A percentile compares a stretch with the other conserved stretches of the same genome.
These are phyloP conservation scores for Sicus ferrugineus DNA, from an alignment of 2,888 invertebrate genomes.

Conservation along the genomic window DNA sequence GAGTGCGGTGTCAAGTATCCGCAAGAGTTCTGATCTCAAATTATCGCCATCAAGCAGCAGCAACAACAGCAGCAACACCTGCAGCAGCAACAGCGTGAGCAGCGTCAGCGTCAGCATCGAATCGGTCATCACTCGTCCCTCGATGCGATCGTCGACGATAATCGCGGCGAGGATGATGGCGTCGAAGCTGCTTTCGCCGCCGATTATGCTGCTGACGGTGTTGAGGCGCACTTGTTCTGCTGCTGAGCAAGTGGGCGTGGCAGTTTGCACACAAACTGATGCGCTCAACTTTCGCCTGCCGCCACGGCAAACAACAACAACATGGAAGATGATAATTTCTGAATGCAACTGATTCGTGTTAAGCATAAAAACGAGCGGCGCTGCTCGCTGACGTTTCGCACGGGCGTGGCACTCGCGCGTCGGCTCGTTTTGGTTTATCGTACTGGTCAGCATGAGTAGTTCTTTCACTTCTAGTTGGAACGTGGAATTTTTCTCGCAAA, in stretches of 20 bases:
- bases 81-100: conserved; percentile 45
- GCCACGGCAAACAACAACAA: conserved; percentile 51
- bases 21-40: conserved; percentile 66
- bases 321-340: conserved; percentile 56
- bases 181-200: conserved; percentile 33
- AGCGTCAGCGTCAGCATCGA: conserved; percentile 37
- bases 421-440: conserved; percentile 59
- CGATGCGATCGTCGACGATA: background rate
- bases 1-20: conserved; percentile 67
- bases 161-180: conserved; percentile 33
- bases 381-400: background rate
- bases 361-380: conserved; percentile 56
- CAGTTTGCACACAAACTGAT: conserved; percentile 12
- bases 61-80: conserved; percentile 48
- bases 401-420: background rate
- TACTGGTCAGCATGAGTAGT: conserved; percentile 52
- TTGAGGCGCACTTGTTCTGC: conserved; percentile 54
- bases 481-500: background rate
- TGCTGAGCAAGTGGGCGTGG: conserved; percentile 48
- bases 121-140: conserved; percentile 6
- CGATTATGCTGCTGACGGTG: conserved; percentile 38
- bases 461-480: conserved; percentile 15
- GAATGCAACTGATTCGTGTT: conserved; percentile 65
- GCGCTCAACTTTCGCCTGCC: conserved; percentile 33
- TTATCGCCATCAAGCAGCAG: conserved; percentile 53